Base-by-base conservation (phyloP, 2,797 vertebrate genomes). In the Chromis chromis region DNA sequence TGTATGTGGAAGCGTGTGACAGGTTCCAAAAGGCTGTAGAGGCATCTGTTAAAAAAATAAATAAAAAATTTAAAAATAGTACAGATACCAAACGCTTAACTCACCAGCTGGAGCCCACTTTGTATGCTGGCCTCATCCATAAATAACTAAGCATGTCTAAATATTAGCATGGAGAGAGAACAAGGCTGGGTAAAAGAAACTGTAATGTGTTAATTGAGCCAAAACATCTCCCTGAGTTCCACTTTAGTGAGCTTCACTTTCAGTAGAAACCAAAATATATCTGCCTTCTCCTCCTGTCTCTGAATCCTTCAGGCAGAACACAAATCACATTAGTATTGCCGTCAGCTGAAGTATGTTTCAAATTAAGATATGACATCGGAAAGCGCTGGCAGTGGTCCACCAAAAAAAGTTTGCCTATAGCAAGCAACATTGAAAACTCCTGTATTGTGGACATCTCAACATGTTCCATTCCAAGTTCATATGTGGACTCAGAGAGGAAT, bases 311-410 rank as follows among this genome's bases (percentile, higher is more conserved):
- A 75, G 57, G 82, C 79, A 83, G 75, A 93, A 83, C 81, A 36
- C 56, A 82, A 85, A 89, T 90, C 85, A 87, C 76, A 88, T 89
- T 82, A 78, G 76, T 74, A 60, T 84, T 83, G 86, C 80, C 88
- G 88, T 91, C 87, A 70, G 74, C 72, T 69, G 44, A 70, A 66
- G 63, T 71, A 53, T n/a, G 21, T 65, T 73, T 73, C 76, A 75
- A 77, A 79, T 88, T 70, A 76, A 71, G 62, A 84, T 56, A 62
- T 42, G 65, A 72, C 63, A 31, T 74, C 54, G 54, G 42, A 57
- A 48, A 64, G n/a, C 10, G 0, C 53, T 50, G 56, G 59, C 79
- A 59, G 36, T 6, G 1, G 46, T 81, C 27, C 4, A 40, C 3
- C 44, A 65, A 58, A 57, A 61, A 68, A 65, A 76, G 17, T 9